phyloP scores from a whole-genome alignment of 2,113 vertebrate species.

The Aptenodytes patagonicus region DNA sequence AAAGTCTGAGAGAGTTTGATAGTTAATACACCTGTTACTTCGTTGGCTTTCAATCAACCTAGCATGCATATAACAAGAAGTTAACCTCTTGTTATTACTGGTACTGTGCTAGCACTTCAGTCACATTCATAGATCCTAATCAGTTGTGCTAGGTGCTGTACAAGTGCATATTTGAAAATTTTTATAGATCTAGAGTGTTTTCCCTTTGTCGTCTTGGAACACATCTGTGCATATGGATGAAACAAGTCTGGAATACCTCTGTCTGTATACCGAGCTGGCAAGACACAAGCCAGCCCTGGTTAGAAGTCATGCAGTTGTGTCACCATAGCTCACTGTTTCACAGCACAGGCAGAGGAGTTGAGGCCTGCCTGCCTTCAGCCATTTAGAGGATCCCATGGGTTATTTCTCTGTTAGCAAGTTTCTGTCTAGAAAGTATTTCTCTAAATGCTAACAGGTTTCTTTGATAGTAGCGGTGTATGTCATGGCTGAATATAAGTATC shows the following conservation, averaged over 20 bases:
- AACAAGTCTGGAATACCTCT: background rate
- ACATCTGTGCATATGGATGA: background rate
- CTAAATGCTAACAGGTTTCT: background rate
- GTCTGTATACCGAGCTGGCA: background rate
- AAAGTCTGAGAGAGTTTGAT: background rate
- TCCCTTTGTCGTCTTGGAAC: background rate
- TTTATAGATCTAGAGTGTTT: background rate
- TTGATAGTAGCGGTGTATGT: background rate
- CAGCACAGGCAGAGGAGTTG: background rate
- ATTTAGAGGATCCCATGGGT: background rate
- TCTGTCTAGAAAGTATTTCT: background rate
- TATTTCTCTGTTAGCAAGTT: background rate
- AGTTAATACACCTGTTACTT: background rate
- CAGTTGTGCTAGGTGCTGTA: background rate
- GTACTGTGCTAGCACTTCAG: background rate
- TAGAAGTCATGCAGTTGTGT: background rate
- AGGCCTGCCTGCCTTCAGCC: background rate
- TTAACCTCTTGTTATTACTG: background rate
- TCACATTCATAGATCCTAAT: fast-evolving
- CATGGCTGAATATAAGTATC: background rate
- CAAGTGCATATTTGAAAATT: background rate
- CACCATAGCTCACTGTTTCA: fast-evolving
- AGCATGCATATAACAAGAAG: background rate
- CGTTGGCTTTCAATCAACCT: background rate
- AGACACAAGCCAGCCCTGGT: background rate